These are phyloP conservation scores for Clepsis dumicolana DNA, from an alignment of 2,888 invertebrate species.

Conservation along the genomic window DNA sequence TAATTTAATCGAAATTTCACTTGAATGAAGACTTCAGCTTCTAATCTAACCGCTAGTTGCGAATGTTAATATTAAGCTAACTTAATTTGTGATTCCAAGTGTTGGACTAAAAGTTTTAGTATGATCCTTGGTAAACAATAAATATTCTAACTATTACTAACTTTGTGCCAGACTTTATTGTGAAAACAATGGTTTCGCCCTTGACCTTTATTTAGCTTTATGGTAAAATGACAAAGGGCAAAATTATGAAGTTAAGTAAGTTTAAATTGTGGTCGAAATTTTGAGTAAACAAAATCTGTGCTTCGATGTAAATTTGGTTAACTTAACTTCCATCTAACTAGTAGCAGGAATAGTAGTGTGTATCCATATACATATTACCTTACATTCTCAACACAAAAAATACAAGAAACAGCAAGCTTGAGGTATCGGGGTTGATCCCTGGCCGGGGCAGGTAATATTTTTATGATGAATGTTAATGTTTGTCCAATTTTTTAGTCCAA, in stretches of 20 bases:
- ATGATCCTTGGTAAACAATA: neutral
- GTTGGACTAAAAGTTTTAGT: neutral
- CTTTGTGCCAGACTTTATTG: neutral
- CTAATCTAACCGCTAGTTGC: neutral
- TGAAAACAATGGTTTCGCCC: neutral
- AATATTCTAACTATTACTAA: neutral
- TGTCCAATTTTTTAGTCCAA: too few species aligned
- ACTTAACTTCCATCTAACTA: neutral
- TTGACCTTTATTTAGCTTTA: neutral
- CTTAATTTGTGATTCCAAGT: neutral
- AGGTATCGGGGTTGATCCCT: too few species aligned
- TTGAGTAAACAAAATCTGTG: neutral
- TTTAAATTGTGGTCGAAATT: neutral
- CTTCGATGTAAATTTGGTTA: neutral
- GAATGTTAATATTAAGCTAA: neutral
- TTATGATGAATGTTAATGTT: too few species aligned
- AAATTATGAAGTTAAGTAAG: neutral
- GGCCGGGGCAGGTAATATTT: too few species aligned
- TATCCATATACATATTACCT: neutral
- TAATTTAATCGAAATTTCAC: conserved; percentile 12
- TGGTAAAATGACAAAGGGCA: neutral
- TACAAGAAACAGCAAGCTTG: too few species aligned
- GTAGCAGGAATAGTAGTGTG: neutral
- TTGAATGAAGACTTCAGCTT: conserved; percentile 6
- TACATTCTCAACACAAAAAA: neutral